Conservation (phyloP, 2,888 invertebrate genomes). For the Criorhina ranunculi region DNA sequence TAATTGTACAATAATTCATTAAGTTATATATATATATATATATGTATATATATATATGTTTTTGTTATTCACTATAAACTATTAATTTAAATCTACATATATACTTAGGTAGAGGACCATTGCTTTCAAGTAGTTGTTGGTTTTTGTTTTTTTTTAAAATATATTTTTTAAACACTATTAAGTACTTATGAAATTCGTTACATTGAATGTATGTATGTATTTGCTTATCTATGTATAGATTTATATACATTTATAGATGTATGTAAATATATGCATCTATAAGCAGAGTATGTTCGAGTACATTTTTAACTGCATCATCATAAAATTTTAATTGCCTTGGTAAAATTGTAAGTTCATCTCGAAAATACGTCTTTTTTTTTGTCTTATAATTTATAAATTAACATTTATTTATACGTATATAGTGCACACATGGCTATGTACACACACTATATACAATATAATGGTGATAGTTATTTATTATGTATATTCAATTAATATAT, state of each 20-base stretch:
- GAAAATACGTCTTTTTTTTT: conserved; percentile 61
- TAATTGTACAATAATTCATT: conserved; percentile 68
- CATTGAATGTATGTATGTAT: conserved; percentile 43
- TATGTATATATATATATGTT: conserved; percentile 42
- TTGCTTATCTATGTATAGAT: conserved; percentile 26
- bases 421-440: conserved; percentile 34
- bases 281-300: conserved; percentile 39
- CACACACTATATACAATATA: conserved; percentile 52
- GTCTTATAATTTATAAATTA: conserved; percentile 30
- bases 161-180: conserved; percentile 50
- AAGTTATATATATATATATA: conserved; percentile 61
- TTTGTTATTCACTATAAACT: conserved; percentile 53
- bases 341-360: conserved; percentile 72
- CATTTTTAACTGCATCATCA: conserved; percentile 29
- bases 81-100: conserved; percentile 64
- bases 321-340: conserved; percentile 59
- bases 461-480: conserved; percentile 51
- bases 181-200: conserved; percentile 68
- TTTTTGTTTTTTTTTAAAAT: conserved; percentile 31
- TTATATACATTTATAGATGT: conserved; percentile 19
- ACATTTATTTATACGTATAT: conserved; percentile 32
- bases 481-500: conserved; percentile 34
- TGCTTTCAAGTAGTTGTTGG: conserved; percentile 74
- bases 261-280: conserved; percentile 42
- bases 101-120: conserved; percentile 74